These are phyloP conservation scores for Thyatira batis DNA, from an alignment of 2,888 invertebrate genomes.

Conservation along the genomic window DNA sequence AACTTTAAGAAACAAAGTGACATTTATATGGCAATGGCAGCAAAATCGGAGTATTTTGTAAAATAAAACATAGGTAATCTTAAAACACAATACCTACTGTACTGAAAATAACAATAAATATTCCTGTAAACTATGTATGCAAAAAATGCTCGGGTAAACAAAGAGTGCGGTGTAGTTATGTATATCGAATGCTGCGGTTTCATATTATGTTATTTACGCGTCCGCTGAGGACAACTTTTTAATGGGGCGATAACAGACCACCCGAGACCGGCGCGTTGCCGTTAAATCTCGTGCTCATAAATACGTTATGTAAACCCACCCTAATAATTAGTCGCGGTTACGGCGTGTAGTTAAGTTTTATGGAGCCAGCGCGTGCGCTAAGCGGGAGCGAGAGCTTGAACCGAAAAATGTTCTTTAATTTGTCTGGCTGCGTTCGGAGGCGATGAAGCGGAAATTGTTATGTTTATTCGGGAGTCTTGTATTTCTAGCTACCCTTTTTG, in stretches of 20 bases:
- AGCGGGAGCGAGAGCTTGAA: slow-evolving; percentile 57
- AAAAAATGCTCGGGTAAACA: background rate
- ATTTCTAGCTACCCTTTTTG: slow-evolving; percentile 55
- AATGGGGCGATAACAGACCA: slow-evolving; percentile 81
- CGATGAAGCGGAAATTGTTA: slow-evolving; percentile 76
- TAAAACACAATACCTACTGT: background rate
- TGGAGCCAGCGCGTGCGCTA: slow-evolving; percentile 61
- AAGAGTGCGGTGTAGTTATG: slow-evolving; percentile 7
- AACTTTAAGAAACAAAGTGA: too few species aligned
- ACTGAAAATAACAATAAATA: background rate
- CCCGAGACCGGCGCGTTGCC: slow-evolving; percentile 70
- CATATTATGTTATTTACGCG: slow-evolving; percentile 76
- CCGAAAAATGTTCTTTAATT: slow-evolving; percentile 79
- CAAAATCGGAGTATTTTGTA: too few species aligned
- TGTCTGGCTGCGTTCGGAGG: slow-evolving; percentile 65
- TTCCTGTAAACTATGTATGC: background rate
- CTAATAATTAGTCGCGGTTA: slow-evolving; percentile 81
- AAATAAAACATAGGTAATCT: too few species aligned
- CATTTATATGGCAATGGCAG: too few species aligned
- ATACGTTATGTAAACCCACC: slow-evolving; percentile 82
- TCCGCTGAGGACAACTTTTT: slow-evolving; percentile 79
- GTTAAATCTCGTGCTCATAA: slow-evolving; percentile 80
- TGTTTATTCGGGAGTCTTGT: slow-evolving; percentile 71
- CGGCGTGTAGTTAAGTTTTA: slow-evolving; percentile 79
- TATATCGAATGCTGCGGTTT: slow-evolving; percentile 42